Percentiles rank a stretch among this genome's conserved stretches.
Evolutionary conservation across 1,140 invertebrate genomes (phyloP).

Genomic region (Tetragonula clypearis): DNA sequence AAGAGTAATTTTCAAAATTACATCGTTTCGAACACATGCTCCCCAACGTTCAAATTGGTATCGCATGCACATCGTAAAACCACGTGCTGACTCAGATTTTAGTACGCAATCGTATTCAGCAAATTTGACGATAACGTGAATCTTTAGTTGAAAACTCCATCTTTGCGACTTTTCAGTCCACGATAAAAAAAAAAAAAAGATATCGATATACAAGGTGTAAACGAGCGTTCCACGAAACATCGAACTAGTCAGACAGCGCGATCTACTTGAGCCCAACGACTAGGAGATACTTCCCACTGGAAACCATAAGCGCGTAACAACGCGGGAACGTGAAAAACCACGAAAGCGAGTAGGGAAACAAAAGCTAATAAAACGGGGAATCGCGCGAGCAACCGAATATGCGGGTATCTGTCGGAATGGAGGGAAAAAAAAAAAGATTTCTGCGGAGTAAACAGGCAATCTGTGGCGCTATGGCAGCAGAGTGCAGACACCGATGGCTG

Average conservation of each 20-base stretch:
- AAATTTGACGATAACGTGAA: too few species aligned
- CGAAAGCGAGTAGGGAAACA: background rate
- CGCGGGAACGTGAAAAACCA: background rate
- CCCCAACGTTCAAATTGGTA: too few species aligned
- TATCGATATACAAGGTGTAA: background rate
- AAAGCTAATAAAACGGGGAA: slow-evolving; percentile 19
- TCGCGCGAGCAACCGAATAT: slow-evolving; percentile 22
- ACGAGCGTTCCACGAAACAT: background rate
- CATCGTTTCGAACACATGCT: too few species aligned
- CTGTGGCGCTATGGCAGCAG: slow-evolving; percentile 11
- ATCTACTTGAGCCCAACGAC: background rate
- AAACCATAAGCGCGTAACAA: background rate
- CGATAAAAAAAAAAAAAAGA: background rate
- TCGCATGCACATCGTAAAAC: too few species aligned
- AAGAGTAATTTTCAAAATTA: too few species aligned
- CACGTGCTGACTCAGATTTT: too few species aligned
- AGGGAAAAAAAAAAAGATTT: background rate
- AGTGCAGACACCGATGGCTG: background rate
- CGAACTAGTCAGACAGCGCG: background rate
- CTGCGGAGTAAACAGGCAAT: slow-evolving; percentile 39
- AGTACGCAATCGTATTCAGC: too few species aligned
- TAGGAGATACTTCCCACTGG: background rate
- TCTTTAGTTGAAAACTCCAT: background rate
- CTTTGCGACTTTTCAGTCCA: background rate
- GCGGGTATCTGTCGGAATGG: slow-evolving; percentile 21